Evolutionary conservation across 2,888 invertebrate species (phyloP), one percentile per base, ranked within the genome.

Genomic region (Pristionchus entomophagus): DNA sequence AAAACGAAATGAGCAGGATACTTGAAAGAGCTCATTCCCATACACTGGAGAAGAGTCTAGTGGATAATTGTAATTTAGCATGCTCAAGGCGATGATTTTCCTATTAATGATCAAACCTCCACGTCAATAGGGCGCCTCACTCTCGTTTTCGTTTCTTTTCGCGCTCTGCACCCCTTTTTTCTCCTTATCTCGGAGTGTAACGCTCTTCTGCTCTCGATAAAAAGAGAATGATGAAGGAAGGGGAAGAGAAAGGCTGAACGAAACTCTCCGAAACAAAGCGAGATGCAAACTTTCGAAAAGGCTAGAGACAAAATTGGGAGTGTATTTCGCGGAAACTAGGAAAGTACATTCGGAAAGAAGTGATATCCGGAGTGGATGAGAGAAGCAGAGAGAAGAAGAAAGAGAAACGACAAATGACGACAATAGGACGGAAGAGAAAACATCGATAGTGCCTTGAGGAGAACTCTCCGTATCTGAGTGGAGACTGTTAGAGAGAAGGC

Each of bases 381-480:
- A 59, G 19, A 5, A 65, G 65, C 32, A 26, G 32, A 29, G 22
- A 65, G 35, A 35, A 65, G 32, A 26, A 59, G 35, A 35, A 65
- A 29, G 32, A 35, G 35, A 65, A 65, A 12, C 32, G 35, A n/a
- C 17, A 32, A 62, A 45, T 6, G 32, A 35, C 17, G 65, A 65
- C 65, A 65, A 65, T 35, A 65, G 19, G 65, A 35, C 65, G 65
- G 35, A 26, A 26, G 32, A 65, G 65, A 65, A 65, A 65, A 65
- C 65, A 65, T 65, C 65, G 65, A 65, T 65, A 65, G 29, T 32
- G 56, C n/a, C n/a, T n/a, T n/a, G n/a, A n/a, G n/a, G n/a, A n/a
- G n/a, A n/a, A n/a, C n/a, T n/a, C n/a, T n/a, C n/a, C n/a, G n/a
- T n/a, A n/a, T n/a, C n/a, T n/a, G n/a, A n/a, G n/a, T n/a, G n/a